Evolutionary conservation across 2,888 invertebrate species (phyloP).

Genomic region (Laspeyria flexula): DNA sequence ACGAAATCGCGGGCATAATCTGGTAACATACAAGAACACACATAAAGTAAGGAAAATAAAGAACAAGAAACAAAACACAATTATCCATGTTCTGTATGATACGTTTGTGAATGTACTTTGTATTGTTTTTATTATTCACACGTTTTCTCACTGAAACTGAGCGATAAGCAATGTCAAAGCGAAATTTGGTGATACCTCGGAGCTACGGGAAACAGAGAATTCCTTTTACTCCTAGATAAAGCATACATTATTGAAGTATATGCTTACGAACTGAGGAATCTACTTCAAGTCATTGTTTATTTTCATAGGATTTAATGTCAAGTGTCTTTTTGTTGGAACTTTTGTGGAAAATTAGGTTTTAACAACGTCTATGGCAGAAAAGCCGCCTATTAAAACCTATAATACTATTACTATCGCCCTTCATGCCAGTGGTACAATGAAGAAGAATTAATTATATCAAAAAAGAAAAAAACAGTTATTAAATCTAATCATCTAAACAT

Average conservation of each 20-base stretch:
- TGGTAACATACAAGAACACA: no score
- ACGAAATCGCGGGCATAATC: no score
- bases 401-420: no score
- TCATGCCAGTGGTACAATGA: no score
- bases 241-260: slow-evolving; percentile 21
- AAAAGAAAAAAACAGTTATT: no score
- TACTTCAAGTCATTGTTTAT: slow-evolving; percentile 3
- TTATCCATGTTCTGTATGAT: no score
- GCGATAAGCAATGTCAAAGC: neutral
- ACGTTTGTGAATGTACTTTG: no score
- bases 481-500: no score
- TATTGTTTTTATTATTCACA: neutral
- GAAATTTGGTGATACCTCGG: slow-evolving; percentile 13
- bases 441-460: no score
- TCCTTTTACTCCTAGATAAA: slow-evolving; percentile 20
- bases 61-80: neutral
- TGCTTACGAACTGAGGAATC: slow-evolving; percentile 2
- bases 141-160: neutral
- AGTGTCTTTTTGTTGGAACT: neutral
- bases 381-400: no score
- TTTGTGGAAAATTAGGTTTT: neutral
- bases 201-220: slow-evolving; percentile 10
- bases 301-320: neutral
- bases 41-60: no score
- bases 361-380: neutral